phyloP scores from a whole-genome alignment of 2,797 vertebrate species.

The Vireo griseus region DNA sequence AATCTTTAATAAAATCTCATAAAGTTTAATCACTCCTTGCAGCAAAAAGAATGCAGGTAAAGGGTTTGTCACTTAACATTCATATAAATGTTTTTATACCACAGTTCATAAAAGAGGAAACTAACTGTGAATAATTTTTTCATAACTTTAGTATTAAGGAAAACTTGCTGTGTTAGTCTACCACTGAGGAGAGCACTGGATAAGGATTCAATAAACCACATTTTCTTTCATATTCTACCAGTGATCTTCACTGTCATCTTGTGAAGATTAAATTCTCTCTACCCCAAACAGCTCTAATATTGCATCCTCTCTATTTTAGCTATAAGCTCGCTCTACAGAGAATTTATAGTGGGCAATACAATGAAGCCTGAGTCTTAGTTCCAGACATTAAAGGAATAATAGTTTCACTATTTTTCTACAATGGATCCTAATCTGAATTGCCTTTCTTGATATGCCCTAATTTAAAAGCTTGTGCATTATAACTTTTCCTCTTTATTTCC shows the following conservation, averaged over 20 bases:
- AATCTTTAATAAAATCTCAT: neutral
- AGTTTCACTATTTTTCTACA: neutral
- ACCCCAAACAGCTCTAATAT: neutral
- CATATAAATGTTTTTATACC: neutral
- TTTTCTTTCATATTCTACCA: neutral
- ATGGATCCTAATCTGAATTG: neutral
- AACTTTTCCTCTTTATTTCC: neutral
- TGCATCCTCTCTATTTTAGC: neutral
- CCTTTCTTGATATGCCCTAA: neutral
- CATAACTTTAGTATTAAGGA: neutral
- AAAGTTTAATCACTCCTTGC: neutral
- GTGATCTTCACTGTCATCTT: neutral
- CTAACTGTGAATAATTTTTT: neutral
- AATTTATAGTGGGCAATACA: neutral
- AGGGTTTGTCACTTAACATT: neutral
- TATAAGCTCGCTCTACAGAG: neutral
- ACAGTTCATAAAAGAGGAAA: neutral
- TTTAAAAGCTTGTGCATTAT: neutral
- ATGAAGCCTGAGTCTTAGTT: neutral
- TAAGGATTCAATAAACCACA: neutral
- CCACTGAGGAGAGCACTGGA: neutral
- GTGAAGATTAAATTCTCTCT: neutral
- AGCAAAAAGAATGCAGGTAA: neutral
- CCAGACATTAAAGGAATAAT: neutral
- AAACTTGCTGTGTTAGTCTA: neutral